Evolutionary conservation across 2,113 vertebrate genomes (phyloP), one percentile per base, ranked within the genome.

Genomic region (Emydura subglobosa): DNA sequence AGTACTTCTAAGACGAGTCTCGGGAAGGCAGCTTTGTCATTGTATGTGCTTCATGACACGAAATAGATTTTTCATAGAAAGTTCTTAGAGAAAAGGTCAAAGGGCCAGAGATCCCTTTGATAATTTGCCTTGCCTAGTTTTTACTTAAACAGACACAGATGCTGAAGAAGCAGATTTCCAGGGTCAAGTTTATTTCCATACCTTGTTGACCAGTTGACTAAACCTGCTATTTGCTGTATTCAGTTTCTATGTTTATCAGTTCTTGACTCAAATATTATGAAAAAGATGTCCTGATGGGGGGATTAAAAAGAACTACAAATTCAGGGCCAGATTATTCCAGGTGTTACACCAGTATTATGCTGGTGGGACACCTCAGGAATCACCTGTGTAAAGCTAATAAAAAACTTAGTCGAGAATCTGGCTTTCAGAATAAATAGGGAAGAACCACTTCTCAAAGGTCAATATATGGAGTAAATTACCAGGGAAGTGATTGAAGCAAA

Each of bases 221-320:
- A n/a, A 39, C 31, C 17, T 82, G 10, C 16, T 83, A 82, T 44
- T 19, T 91, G 65, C 85, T 81, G 9, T 17, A 12, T 85, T 86
- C 83, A 92, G 27, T 25, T 97, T 86, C 49, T 86, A 76, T 72
- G 47, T 92, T 89, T 61, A 78, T 86, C 72, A 82, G 7, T 21
- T 91, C 8, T 27, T n/a, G 6, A 34, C 44, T 93, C 72, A 80
- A 72, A 89, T 11, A 21, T 51, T 54, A 68, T 68, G 34, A 68
- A 68, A 68, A 68, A 29, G 24, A 29, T 44, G 72, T 76, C 42
- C 24, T 25, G 22, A 42, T 44, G 72, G 72, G 3, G 21, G 39
- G 6, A 25, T 76, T 44, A 76, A 42, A 74, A 74, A 74, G 68
- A 39, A 21, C n/a, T 74, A 42, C 24, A 74, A 74, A 92, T 83